phyloP scores from a whole-genome alignment of 1,140 invertebrate genomes.

The Oncopeltus fasciatus region DNA sequence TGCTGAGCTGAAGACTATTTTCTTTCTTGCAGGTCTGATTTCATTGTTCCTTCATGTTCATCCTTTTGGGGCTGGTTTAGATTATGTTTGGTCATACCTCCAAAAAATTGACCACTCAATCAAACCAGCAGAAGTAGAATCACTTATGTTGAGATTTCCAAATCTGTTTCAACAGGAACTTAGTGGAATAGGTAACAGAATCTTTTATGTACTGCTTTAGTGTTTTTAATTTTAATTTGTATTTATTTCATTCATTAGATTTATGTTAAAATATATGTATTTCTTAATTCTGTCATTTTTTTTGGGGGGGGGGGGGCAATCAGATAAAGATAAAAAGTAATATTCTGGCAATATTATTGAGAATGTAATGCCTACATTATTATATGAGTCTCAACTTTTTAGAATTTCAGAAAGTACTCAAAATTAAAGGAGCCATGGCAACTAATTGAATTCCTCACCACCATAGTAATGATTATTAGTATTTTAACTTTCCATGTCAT shows the following conservation, averaged over 20 bases:
- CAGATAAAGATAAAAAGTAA: too few relatives aligned
- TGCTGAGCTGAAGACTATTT: too few relatives aligned
- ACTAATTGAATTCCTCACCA: too few relatives aligned
- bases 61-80: constrained; percentile 69
- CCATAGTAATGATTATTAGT: too few relatives aligned
- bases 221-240: background rate
- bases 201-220: background rate
- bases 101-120: constrained; percentile 54
- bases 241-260: background rate
- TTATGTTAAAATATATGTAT: background rate
- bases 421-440: too few relatives aligned
- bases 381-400: too few relatives aligned
- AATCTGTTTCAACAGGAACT: constrained; percentile 61
- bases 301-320: background rate
- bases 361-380: too few relatives aligned
- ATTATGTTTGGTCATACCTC: constrained; percentile 73
- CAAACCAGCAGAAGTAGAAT: constrained; percentile 54
- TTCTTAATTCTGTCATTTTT: background rate
- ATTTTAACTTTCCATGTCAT: too few relatives aligned
- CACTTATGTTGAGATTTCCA: constrained; percentile 55
- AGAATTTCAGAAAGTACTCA: too few relatives aligned
- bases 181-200: constrained; percentile 38
- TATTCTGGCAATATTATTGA: too few relatives aligned
- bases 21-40: constrained; percentile 44
- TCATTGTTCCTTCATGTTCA: constrained; percentile 75